These are phyloP conservation scores for Folsomia candida DNA, from an alignment of 2,888 invertebrate genomes.

Conservation along the genomic window DNA sequence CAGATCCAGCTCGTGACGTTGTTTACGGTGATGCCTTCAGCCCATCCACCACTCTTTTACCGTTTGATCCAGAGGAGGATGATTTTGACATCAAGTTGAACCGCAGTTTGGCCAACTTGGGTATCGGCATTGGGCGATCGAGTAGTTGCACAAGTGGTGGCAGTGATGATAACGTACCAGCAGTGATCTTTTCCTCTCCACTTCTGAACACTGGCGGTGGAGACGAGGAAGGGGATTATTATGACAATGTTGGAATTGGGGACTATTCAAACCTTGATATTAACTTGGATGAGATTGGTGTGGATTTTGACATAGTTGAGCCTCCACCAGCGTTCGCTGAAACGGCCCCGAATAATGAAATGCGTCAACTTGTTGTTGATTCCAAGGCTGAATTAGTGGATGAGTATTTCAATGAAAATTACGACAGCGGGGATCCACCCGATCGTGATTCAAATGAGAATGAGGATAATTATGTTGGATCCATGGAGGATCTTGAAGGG, in stretches of 20 bases:
- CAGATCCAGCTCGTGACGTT: conserved; percentile 40
- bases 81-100: conserved; percentile 37
- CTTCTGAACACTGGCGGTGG: background rate
- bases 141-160: conserved; percentile 12
- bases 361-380: conserved; percentile 37
- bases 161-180: background rate
- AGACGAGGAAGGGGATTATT: conserved; percentile 1
- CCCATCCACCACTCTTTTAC: conserved; percentile 25
- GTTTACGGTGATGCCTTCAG: conserved; percentile 29
- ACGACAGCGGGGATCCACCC: background rate
- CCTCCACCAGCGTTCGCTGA: conserved; percentile 38
- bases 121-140: conserved; percentile 17
- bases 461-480: conserved; percentile 3
- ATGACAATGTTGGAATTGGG: background rate
- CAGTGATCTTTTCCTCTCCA: background rate
- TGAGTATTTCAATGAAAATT: conserved; percentile 30
- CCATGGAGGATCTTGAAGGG: background rate
- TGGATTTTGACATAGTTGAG: conserved; percentile 39
- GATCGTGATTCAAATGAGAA: background rate
- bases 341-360: conserved; percentile 25
- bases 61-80: conserved; percentile 36
- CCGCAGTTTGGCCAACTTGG: conserved; percentile 35
- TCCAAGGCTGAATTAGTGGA: conserved; percentile 35
- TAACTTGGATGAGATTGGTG: conserved; percentile 34
- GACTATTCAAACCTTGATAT: conserved; percentile 30